Evolutionary conservation across 2,888 invertebrate species (phyloP).

Genomic region (Seira musarum): DNA sequence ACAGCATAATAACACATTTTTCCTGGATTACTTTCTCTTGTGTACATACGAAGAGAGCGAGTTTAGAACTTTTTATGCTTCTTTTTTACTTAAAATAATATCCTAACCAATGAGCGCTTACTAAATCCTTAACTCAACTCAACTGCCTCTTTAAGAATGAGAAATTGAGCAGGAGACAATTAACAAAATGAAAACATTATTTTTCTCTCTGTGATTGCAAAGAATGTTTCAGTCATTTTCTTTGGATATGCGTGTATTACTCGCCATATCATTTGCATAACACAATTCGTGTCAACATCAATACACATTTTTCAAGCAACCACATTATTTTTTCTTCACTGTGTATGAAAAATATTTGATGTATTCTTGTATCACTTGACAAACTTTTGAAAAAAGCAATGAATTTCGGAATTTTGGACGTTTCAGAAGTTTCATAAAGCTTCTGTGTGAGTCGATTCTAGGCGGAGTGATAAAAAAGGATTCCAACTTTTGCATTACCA

Average conservation of each 20-base stretch:
- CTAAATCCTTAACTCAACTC: not conserved
- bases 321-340: too few relatives aligned
- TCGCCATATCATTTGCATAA: too few relatives aligned
- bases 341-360: not conserved
- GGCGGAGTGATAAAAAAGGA: conserved; percentile 66
- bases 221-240: too few relatives aligned
- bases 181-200: too few relatives aligned
- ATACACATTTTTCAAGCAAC: not conserved
- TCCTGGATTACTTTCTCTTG: not conserved
- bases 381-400: conserved; percentile 16
- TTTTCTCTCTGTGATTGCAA: too few relatives aligned
- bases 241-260: too few relatives aligned
- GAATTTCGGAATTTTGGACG: conserved; percentile 57
- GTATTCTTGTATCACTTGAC: conserved; percentile 1
- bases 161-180: too few relatives aligned
- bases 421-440: conserved; percentile 68
- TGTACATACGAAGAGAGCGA: not conserved
- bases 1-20: not conserved
- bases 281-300: not conserved
- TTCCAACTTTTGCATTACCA: conserved; percentile 65
- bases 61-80: not conserved
- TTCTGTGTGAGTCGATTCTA: conserved; percentile 69
- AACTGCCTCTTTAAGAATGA: too few relatives aligned
- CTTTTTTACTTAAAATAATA: conserved; percentile 1
- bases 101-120: conserved; percentile 4